Base-by-base conservation (phyloP, 2,797 vertebrate genomes). In the Cuniculus paca region DNA sequence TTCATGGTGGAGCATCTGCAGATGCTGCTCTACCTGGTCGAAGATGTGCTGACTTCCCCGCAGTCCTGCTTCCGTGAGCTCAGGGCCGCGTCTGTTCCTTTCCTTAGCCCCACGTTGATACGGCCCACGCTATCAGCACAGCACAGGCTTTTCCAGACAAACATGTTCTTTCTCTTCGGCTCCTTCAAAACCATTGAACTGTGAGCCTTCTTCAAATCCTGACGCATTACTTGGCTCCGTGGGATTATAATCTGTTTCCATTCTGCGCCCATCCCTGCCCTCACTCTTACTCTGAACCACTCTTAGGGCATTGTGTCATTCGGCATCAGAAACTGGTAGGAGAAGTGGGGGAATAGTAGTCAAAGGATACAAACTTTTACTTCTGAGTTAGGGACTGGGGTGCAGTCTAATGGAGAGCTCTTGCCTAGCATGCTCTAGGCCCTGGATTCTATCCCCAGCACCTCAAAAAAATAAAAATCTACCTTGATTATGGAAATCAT, bases 1-100 rank as follows among this genome's bases (percentile, higher is more conserved):
- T 98, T 99, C 99, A 4, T 99, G 99, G 98, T 99, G 99, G 24
- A 99, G 99, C 58, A 98, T 99, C 97, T 98, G 99, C 96, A 99
- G 91, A 58, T 98, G 98, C 63, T 99, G 99, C 36, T 99, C 98
- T 93, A 99, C 99, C 88, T 99, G 98, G 98, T 99, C 99, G 96
- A 99, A 99, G 83, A 98, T 98, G 54, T 99, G 50, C 50, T 12
- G 50, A 50, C 50, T n/a, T n/a, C n/a, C n/a, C 11, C 50, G 50
- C 50, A 50, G 50, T 11, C 50, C 50, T 12, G 50, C 50, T 50
- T 50, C 50, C 50, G 50, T 50, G 50, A 12, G 50, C 50, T 50
- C 50, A 11, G 12, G 50, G 10, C 50, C 12, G 50, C 9, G 50
- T n/a, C n/a, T n/a, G n/a, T n/a, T n/a, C 50, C 50, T 50, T 50